These are phyloP conservation scores for Hyphantria cunea DNA, from an alignment of 1,140 invertebrate species.

Conservation along the genomic window DNA sequence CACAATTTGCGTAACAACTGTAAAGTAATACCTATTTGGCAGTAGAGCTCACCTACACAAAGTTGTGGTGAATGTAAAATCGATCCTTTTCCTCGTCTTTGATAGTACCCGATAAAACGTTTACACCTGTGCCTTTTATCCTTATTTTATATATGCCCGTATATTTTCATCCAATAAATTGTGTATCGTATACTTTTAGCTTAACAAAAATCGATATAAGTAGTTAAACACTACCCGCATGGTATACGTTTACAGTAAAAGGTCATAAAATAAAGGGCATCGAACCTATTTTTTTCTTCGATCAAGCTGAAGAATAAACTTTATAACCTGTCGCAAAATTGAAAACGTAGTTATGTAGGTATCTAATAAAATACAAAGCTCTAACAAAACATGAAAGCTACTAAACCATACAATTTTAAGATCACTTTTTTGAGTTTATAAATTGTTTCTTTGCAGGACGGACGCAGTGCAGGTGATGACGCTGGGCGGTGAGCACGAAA, in stretches of 20 bases:
- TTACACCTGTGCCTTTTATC: no score
- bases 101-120: no score
- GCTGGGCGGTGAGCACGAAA: slow-evolving; percentile 60
- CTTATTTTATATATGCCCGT: no score
- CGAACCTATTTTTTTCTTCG: slow-evolving; percentile 21
- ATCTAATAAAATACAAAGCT: slow-evolving; percentile 17
- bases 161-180: no score
- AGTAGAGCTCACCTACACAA: slow-evolving; percentile 25
- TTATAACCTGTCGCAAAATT: slow-evolving; percentile 25
- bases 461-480: slow-evolving; percentile 60
- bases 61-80: slow-evolving; percentile 20
- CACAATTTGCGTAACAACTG: slow-evolving; percentile 34
- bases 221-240: no score
- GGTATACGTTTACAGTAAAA: neutral
- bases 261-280: slow-evolving; percentile 20
- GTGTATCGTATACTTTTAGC: no score
- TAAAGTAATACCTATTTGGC: slow-evolving; percentile 36
- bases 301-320: slow-evolving; percentile 21
- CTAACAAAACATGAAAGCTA: neutral
- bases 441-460: slow-evolving; percentile 47
- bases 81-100: neutral
- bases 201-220: no score
- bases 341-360: slow-evolving; percentile 14
- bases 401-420: neutral
- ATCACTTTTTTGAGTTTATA: neutral